A percentile compares a stretch with the other conserved stretches of the same genome.
Evolutionary conservation across 2,888 invertebrate genomes (phyloP).

Genomic region (Scrobipalpa costella): DNA sequence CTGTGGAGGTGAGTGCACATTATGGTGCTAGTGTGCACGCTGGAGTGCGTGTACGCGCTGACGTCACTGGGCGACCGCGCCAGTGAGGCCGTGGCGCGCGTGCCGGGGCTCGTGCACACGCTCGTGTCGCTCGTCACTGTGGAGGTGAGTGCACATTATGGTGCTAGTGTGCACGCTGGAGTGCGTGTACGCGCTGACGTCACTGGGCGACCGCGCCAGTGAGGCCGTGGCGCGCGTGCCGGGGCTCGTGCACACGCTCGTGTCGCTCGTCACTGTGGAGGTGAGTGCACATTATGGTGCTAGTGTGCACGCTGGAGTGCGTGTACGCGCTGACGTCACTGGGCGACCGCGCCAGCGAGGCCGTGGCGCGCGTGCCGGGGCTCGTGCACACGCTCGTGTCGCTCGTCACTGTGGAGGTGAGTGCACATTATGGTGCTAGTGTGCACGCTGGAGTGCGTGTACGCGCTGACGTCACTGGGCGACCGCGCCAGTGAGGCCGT

Average conservation of each 20-base stretch:
- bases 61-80: conserved; percentile 95
- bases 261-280: conserved; percentile 90
- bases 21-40: conserved; percentile 95
- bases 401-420: too few relatives aligned
- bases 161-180: conserved; percentile 96
- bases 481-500: conserved; percentile 94
- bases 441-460: conserved; percentile 96
- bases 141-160: too few relatives aligned
- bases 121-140: conserved; percentile 90
- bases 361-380: conserved; percentile 92
- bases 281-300: conserved; percentile 97
- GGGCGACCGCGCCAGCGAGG: conserved; percentile 93
- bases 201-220: conserved; percentile 94
- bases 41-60: conserved; percentile 97
- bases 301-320: conserved; percentile 97
- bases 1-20: too few relatives aligned
- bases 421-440: conserved; percentile 98
- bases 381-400: conserved; percentile 93
- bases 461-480: conserved; percentile 95
- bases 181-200: conserved; percentile 96
- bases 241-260: conserved; percentile 92
- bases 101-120: conserved; percentile 93
- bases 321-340: conserved; percentile 96
- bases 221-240: conserved; percentile 93
- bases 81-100: conserved; percentile 92